Conservation (phyloP, 2,797 vertebrate species). For the Ctenopoma kingsleyae region DNA sequence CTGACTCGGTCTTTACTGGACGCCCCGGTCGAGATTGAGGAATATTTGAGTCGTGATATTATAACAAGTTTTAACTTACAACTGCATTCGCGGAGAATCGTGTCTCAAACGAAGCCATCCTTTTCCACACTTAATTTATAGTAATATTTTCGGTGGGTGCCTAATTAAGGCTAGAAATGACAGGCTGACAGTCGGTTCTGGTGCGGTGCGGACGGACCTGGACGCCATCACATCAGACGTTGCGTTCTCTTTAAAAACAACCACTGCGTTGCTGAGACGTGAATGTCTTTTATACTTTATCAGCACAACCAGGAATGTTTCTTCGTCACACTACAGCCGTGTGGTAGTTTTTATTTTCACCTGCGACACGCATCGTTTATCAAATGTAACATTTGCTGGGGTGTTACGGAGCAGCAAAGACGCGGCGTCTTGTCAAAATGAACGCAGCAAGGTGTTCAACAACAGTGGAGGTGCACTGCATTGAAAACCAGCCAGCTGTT, state of each 20-base stretch:
- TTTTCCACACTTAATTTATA: background rate
- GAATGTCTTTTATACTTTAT: slow-evolving; percentile 28
- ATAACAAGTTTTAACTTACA: slow-evolving; percentile 64
- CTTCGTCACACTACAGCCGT: background rate
- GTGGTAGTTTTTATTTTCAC: slow-evolving; percentile 4
- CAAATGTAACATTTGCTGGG: background rate
- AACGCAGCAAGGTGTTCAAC: slow-evolving; percentile 80
- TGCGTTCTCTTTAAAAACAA: slow-evolving; percentile 69
- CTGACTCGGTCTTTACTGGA: slow-evolving; percentile 52
- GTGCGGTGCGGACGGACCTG: slow-evolving; percentile 74
- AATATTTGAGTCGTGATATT: slow-evolving; percentile 52
- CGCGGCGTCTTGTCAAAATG: slow-evolving; percentile 75
- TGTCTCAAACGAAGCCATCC: background rate
- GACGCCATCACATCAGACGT: slow-evolving; percentile 80
- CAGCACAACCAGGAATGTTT: slow-evolving; percentile 3
- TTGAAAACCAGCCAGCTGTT: slow-evolving; percentile 63
- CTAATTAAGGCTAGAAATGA: slow-evolving; percentile 21
- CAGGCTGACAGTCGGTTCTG: slow-evolving; percentile 69
- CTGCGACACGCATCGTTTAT: slow-evolving; percentile 1
- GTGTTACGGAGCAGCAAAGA: slow-evolving; percentile 54
- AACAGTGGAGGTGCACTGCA: slow-evolving; percentile 70
- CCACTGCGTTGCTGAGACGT: slow-evolving; percentile 41
- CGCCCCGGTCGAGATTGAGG: slow-evolving; percentile 16
- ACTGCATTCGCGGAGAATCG: slow-evolving; percentile 16
- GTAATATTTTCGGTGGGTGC: background rate